A percentile compares a stretch with the other conserved stretches of the same genome.
Conservation (phyloP, 2,113 vertebrate genomes). For the Periophthalmodon schlosseri region DNA sequence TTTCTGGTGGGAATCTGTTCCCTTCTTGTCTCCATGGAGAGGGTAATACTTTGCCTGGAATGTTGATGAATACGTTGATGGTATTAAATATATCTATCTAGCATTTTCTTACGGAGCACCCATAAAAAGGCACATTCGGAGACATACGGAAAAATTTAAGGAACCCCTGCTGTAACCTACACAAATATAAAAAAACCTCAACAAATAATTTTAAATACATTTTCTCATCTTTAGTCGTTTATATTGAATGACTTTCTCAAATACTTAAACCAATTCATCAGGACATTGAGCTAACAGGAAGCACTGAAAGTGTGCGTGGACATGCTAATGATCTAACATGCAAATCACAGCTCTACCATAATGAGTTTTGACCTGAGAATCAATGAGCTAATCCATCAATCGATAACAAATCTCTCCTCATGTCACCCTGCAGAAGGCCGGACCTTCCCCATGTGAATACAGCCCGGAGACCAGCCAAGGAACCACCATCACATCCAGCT, state of each 20-base stretch:
- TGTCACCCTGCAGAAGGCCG: slow-evolving; percentile 71
- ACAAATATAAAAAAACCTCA: too few species aligned
- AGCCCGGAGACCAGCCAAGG: slow-evolving; percentile 52
- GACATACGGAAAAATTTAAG: too few species aligned
- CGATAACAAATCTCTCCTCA: slow-evolving; percentile 15
- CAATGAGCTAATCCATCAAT: slow-evolving; percentile 4
- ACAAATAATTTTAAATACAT: background rate
- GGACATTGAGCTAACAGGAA: background rate
- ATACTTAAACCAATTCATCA: background rate
- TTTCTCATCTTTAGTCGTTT: background rate
- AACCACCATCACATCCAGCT: slow-evolving; percentile 77
- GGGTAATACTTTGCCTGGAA: too few species aligned
- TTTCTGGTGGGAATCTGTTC: too few species aligned
- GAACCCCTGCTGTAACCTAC: too few species aligned
- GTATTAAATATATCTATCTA: too few species aligned
- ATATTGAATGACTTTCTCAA: background rate
- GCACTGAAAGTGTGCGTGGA: background rate
- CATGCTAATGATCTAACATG: background rate
- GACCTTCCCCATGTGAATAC: slow-evolving; percentile 81
- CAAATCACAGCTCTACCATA: background rate
- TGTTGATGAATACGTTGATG: too few species aligned
- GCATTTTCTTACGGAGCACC: too few species aligned
- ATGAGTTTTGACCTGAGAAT: slow-evolving; percentile 1
- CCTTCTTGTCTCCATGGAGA: too few species aligned
- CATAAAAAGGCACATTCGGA: too few species aligned